Conservation (phyloP, 2,797 vertebrate genomes). For the Eleutherodactylus coqui region DNA sequence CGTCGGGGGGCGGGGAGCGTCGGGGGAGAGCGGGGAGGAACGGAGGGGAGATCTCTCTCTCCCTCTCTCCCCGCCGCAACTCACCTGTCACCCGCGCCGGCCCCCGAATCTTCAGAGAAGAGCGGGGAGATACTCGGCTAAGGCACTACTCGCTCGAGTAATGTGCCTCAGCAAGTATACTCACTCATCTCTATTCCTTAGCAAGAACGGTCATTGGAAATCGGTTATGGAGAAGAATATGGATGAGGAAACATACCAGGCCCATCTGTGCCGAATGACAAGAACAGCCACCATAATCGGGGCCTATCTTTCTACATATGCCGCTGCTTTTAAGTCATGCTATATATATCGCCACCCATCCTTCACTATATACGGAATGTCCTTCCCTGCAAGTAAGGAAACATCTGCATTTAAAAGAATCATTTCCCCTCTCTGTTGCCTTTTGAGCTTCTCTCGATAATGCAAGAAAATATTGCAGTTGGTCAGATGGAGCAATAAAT, state of each 20-base stretch:
- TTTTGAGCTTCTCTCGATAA: background rate
- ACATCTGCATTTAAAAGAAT: background rate
- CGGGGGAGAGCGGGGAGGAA: too few relatives aligned
- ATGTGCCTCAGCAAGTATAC: too few relatives aligned
- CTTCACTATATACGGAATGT: background rate
- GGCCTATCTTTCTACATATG: background rate
- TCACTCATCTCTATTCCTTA: too few relatives aligned
- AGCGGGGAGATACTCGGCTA: too few relatives aligned
- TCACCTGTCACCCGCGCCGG: too few relatives aligned
- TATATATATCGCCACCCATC: background rate
- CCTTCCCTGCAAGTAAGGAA: background rate
- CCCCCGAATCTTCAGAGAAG: too few relatives aligned
- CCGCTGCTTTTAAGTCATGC: background rate
- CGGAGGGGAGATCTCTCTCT: too few relatives aligned
- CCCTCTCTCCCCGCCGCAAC: too few relatives aligned
- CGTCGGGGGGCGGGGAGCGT: too few relatives aligned
- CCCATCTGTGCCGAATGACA: background rate
- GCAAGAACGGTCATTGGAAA: background rate
- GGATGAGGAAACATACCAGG: background rate
- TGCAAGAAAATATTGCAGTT: conserved; percentile 4
- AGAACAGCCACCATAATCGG: background rate
- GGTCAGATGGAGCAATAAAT: conserved; percentile 3
- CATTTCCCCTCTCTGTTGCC: background rate
- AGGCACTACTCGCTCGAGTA: too few relatives aligned
- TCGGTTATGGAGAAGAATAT: background rate